These are phyloP conservation scores for Turnix velox DNA, from an alignment of 2,113 vertebrate species.

Conservation along the genomic window DNA sequence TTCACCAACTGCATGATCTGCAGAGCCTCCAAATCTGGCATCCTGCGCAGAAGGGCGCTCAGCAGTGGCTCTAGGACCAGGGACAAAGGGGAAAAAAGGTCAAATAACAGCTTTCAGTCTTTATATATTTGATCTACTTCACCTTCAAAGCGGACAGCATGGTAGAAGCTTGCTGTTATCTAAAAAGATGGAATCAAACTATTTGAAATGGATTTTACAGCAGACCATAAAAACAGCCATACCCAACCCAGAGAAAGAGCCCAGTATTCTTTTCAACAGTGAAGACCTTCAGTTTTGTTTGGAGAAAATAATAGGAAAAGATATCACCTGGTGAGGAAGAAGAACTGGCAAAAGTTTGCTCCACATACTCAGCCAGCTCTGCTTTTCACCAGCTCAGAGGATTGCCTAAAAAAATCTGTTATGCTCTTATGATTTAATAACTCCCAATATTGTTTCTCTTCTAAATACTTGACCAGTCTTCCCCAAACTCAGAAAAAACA, in stretches of 20 bases:
- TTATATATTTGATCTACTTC: not conserved
- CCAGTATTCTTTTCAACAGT: not conserved
- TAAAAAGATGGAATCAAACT: not conserved
- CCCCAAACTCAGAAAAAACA: not conserved
- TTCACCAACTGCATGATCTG: slow-evolving; percentile 95
- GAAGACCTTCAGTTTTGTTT: not conserved
- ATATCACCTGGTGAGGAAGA: not conserved
- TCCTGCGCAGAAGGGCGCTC: slow-evolving; percentile 84
- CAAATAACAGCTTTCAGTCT: not conserved
- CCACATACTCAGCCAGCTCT: not conserved
- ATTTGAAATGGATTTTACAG: not conserved
- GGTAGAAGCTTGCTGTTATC: no score
- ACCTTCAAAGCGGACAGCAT: not conserved
- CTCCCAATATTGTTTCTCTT: not conserved
- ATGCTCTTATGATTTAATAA: not conserved
- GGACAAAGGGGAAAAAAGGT: not conserved
- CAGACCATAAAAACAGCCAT: not conserved
- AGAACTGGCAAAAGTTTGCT: rapidly evolving
- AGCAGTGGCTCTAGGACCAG: slow-evolving; percentile 84
- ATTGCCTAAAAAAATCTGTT: not conserved
- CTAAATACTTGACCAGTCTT: not conserved
- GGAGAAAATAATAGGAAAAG: not conserved
- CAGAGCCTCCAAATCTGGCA: slow-evolving; percentile 84
- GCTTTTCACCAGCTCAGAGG: not conserved
- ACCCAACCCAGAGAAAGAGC: not conserved